phyloP scores from a whole-genome alignment of 2,797 vertebrate genomes.

The Valencia hispanica region DNA sequence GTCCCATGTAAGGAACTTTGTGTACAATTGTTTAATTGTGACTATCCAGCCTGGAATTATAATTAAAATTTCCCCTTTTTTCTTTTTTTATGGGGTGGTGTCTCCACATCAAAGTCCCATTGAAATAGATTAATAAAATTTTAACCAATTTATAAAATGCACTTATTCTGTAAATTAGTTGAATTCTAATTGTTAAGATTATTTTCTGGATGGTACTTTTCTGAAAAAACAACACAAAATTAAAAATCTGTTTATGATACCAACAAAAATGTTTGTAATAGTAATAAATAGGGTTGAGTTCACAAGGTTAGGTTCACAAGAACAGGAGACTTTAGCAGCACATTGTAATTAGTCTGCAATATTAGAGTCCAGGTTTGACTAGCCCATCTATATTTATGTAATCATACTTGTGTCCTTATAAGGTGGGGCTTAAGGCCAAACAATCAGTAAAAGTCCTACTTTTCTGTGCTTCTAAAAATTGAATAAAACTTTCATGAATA shows the following conservation, averaged over 20 bases:
- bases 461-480: no score
- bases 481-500: no score
- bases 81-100: neutral
- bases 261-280: neutral
- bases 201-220: neutral
- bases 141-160: neutral
- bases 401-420: neutral
- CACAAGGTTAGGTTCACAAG: neutral
- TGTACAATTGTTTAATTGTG: constrained; percentile 26
- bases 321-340: neutral
- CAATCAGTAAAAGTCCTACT: no score
- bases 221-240: neutral
- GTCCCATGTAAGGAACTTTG: constrained; percentile 32
- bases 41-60: constrained; percentile 23
- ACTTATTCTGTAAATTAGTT: neutral
- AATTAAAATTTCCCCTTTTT: constrained; percentile 6
- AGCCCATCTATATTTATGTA: neutral
- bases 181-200: neutral
- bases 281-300: neutral
- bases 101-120: neutral
- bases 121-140: neutral
- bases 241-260: neutral
- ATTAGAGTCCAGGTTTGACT: neutral
- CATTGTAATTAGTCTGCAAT: neutral
- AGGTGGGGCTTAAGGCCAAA: no score